Evolutionary conservation across 2,888 invertebrate species (phyloP), one percentile per base, ranked within the genome.

Genomic region (Tethea ocularis): DNA sequence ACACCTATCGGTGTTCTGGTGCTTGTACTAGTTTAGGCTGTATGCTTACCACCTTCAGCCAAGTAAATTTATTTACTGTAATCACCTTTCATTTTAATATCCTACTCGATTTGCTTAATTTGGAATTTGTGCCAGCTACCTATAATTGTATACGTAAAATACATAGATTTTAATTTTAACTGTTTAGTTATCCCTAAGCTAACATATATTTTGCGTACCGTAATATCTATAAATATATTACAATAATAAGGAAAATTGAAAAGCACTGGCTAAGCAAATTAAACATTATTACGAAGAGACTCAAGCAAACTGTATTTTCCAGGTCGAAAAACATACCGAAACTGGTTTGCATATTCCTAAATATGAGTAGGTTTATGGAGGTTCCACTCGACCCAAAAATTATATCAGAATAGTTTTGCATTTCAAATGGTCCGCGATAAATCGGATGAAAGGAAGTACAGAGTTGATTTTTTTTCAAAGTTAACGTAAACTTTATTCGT

Each of bases 351-450:
- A 46, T 46, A 46, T 46, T 46, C 20, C 46, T 46, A 20, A 46
- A 46, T 46, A 46, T 20, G 46, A 20, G 46, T 46, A 46, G 46
- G 46, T 46, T 46, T 46, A 46, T 46, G 46, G 20, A 46, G 46
- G 46, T 46, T 46, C 20, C 46, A 20, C 46, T 46, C 20, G 20
- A 46, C 46, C 46, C 63, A 59, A 68, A 60, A 57, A 58, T 64
- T 57, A 52, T 67, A 71, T 69, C 58, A 59, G 55, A 64, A 66
- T 66, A 70, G 67, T 64, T 75, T 64, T 67, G 64, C 68, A 72
- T 72, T 72, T 61, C 55, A 56, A 66, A 66, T 59, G 58, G 57
- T 51, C 63, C 57, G 64, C 41, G 61, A 53, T 55, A 62, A 67
- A 72, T 67, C 46, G 60, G 64, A 70, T 67, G 66, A 66, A 67